phyloP scores from a whole-genome alignment of 2,113 vertebrate species.

The Centropus unirufus region DNA sequence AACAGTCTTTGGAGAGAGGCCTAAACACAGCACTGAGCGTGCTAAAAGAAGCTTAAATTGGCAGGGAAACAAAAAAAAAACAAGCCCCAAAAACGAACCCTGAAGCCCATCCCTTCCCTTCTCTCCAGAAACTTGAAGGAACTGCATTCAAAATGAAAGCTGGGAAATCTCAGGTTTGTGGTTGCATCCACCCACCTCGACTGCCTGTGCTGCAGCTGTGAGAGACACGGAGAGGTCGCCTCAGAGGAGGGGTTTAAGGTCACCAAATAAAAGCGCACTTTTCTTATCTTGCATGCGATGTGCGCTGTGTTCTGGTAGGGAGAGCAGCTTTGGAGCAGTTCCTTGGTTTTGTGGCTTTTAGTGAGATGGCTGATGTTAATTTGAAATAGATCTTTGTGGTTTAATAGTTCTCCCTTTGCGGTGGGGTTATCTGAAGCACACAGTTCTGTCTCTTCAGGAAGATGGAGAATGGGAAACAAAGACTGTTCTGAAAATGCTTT shows the following conservation, averaged over 20 bases:
- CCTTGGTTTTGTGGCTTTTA: slow-evolving; percentile 53
- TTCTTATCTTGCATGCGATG: not conserved
- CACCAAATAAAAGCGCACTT: not conserved
- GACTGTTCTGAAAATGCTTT: not conserved
- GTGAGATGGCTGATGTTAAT: not conserved
- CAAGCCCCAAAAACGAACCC: not conserved
- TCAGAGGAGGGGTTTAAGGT: not conserved
- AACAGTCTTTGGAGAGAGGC: slow-evolving; percentile 50
- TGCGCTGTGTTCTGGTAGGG: not conserved
- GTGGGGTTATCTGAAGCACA: slow-evolving; percentile 47
- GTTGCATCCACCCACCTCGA: slow-evolving; percentile 58
- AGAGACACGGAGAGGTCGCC: not conserved
- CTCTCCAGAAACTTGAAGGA: slow-evolving; percentile 59
- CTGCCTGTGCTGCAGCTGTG: slow-evolving; percentile 39
- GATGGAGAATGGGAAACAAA: not conserved
- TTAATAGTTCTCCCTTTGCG: not conserved
- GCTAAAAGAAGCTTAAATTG: slow-evolving; percentile 57
- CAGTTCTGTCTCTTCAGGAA: slow-evolving; percentile 15
- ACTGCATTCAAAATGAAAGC: slow-evolving; percentile 64
- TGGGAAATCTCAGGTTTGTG: slow-evolving; percentile 69
- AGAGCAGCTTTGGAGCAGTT: not conserved
- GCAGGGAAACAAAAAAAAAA: slow-evolving; percentile 20
- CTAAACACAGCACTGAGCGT: slow-evolving; percentile 44
- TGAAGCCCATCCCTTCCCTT: slow-evolving; percentile 52
- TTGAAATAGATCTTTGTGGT: slow-evolving; percentile 60